phyloP scores from a whole-genome alignment of 2,113 vertebrate genomes.

The Athene noctua region DNA sequence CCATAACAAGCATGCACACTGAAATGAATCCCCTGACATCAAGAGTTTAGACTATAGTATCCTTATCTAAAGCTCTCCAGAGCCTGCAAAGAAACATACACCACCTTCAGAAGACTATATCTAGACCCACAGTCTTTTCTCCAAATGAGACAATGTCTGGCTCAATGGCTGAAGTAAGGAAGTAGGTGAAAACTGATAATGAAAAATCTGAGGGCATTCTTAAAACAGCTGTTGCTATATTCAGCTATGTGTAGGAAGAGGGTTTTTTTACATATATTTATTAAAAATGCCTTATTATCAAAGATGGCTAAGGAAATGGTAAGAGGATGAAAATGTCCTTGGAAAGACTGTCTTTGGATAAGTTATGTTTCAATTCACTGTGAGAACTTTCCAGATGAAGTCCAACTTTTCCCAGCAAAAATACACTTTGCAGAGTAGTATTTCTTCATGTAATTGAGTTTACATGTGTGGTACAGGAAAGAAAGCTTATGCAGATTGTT shows the following conservation, averaged over 20 bases:
- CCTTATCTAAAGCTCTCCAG: neutral
- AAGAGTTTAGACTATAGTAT: neutral
- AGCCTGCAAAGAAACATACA: neutral
- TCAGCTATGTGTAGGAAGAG: neutral
- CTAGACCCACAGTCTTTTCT: neutral
- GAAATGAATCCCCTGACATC: neutral
- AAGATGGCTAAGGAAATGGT: slow-evolving; percentile 15
- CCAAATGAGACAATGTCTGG: neutral
- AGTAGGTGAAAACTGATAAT: neutral
- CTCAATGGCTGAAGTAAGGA: neutral
- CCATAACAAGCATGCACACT: neutral
- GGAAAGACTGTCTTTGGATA: neutral
- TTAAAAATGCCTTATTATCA: neutral
- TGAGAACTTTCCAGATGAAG: neutral
- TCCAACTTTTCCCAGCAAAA: neutral
- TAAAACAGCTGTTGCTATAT: neutral
- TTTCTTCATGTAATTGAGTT: slow-evolving; percentile 16
- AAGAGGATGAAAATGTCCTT: neutral
- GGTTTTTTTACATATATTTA: neutral
- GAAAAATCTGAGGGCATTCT: neutral
- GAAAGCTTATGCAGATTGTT: neutral
- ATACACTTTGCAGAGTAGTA: neutral
- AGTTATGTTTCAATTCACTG: neutral
- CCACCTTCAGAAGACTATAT: neutral
- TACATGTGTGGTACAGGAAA: slow-evolving; percentile 39